Percentiles rank a stretch among this genome's conserved stretches.
Conservation (phyloP, 2,113 vertebrate genomes). For the Marmota flaviventris region DNA sequence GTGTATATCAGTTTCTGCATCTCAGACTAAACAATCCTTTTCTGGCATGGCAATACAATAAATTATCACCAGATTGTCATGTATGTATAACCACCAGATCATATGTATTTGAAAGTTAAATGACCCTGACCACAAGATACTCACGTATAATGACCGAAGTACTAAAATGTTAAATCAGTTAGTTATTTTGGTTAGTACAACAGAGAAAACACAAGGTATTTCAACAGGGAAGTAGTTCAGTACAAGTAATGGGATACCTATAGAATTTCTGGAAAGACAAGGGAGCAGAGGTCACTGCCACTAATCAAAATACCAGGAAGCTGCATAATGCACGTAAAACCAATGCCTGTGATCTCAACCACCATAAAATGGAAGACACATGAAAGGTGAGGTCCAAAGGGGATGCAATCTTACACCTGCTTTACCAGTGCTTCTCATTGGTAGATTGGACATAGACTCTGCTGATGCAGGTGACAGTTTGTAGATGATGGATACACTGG, state of each 20-base stretch:
- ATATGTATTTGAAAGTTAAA: constrained; percentile 7
- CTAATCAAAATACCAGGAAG: neutral
- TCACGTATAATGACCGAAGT: neutral
- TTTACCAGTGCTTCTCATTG: neutral
- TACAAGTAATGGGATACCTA: neutral
- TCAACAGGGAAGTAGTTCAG: neutral
- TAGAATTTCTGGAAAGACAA: neutral
- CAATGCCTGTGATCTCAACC: neutral
- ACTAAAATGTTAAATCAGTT: neutral
- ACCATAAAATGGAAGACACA: neutral
- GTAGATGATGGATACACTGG: neutral
- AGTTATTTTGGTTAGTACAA: neutral
- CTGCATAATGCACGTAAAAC: neutral
- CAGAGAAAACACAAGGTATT: neutral
- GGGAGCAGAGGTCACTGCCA: neutral
- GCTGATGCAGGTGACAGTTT: neutral
- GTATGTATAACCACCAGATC: no score
- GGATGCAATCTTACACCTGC: neutral
- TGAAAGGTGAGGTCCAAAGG: no score
- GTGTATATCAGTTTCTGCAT: neutral
- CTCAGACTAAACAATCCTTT: neutral
- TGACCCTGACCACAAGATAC: neutral
- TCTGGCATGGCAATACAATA: neutral
- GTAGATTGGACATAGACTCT: neutral
- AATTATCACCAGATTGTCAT: neutral